phyloP scores from a whole-genome alignment of 1,140 invertebrate species.

The Cydia fagiglandana region DNA sequence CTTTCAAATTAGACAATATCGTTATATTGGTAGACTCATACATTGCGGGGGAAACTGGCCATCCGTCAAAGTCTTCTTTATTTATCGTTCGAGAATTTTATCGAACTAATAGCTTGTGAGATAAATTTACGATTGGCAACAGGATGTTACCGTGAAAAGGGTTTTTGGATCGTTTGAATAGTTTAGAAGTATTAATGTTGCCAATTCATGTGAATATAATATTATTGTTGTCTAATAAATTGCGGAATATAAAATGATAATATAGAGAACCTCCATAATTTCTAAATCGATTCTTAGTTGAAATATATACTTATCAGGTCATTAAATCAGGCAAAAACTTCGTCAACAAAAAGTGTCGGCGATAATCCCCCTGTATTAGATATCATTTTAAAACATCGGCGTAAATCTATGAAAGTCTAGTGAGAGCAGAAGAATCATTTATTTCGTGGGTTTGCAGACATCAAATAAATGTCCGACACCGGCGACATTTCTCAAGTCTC shows the following conservation, averaged over 20 bases:
- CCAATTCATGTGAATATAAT: not conserved
- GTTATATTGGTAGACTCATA: constrained; percentile 55
- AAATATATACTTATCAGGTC: too few species aligned
- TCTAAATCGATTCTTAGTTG: too few species aligned
- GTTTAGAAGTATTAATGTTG: not conserved
- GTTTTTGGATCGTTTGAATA: constrained; percentile 44
- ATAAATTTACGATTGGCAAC: constrained; percentile 76
- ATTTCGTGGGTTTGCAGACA: constrained; percentile 41
- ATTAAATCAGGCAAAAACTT: too few species aligned
- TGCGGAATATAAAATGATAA: too few species aligned
- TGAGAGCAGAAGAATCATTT: constrained; percentile 35
- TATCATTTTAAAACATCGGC: constrained; percentile 5
- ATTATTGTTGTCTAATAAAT: not conserved
- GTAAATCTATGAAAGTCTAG: constrained; percentile 26
- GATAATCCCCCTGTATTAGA: constrained; percentile 1
- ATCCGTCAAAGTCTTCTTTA: constrained; percentile 77
- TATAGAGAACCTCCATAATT: too few species aligned
- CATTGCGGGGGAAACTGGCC: constrained; percentile 71
- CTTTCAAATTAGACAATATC: not conserved
- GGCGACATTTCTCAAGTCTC: constrained; percentile 43
- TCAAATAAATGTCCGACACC: constrained; percentile 50
- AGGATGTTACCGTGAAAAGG: constrained; percentile 65
- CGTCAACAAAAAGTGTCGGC: not conserved
- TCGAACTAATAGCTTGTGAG: constrained; percentile 76
- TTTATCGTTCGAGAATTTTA: constrained; percentile 79